These are phyloP conservation scores for Tricholaema leucomelas DNA, from an alignment of 2,113 vertebrate species.

Conservation along the genomic window DNA sequence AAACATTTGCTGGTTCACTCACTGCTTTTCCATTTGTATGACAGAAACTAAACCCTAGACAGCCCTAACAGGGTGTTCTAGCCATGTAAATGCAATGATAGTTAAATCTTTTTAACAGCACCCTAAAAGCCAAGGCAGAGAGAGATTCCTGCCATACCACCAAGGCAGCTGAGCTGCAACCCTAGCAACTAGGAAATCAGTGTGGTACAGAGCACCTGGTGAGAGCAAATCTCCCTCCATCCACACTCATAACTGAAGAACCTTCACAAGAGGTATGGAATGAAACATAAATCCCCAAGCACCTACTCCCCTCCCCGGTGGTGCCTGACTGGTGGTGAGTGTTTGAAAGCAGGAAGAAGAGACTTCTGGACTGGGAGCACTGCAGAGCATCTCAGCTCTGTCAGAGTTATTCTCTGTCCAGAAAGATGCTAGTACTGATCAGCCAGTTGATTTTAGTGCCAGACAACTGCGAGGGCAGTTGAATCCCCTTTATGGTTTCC, in stretches of 20 bases:
- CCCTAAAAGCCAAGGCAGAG: neutral
- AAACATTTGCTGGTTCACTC: neutral
- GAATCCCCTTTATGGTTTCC: neutral
- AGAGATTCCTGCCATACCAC: neutral
- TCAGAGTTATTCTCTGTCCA: neutral
- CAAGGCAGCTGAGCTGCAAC: neutral
- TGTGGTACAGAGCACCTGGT: no score
- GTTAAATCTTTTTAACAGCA: neutral
- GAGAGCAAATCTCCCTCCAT: neutral
- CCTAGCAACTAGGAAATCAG: neutral
- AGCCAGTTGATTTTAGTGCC: neutral
- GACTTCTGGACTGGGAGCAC: neutral
- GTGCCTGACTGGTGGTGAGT: neutral
- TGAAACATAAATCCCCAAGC: neutral
- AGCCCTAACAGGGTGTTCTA: neutral
- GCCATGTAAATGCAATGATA: neutral
- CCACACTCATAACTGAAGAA: neutral
- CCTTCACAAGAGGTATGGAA: accelerated
- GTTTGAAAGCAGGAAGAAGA: neutral
- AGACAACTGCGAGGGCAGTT: neutral
- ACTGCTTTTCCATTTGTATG: neutral
- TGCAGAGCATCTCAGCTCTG: neutral
- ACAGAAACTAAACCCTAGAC: neutral
- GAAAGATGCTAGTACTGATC: neutral
- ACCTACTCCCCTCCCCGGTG: neutral